Evolutionary conservation across 2,888 invertebrate genomes (phyloP).

Genomic region (Tetrapedia diversipes): DNA sequence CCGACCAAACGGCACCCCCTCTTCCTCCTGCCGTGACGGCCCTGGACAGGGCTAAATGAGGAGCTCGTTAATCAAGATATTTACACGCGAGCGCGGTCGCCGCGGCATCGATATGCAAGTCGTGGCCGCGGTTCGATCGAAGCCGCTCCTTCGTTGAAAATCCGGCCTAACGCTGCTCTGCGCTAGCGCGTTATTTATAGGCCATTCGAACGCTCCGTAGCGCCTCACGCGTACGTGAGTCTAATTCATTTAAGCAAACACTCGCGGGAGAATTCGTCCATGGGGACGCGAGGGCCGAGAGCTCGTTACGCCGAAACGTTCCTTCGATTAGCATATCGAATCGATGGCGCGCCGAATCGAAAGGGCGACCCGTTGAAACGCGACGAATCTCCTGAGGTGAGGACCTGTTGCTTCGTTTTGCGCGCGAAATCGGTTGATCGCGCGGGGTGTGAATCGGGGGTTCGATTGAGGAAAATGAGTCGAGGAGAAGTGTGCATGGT

Average conservation of each 20-base stretch:
- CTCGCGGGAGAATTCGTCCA: conserved; percentile 54
- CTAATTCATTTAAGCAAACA: conserved; percentile 67
- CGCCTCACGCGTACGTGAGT: conserved; percentile 67
- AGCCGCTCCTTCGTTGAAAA: conserved; percentile 73
- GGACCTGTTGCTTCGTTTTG: conserved; percentile 22
- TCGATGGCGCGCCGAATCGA: conserved; percentile 27
- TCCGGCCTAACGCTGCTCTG: conserved; percentile 69
- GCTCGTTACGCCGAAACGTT: conserved; percentile 54
- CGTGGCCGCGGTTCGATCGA: conserved; percentile 69
- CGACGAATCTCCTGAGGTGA: background rate
- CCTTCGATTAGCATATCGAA: conserved; percentile 50
- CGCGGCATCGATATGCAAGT: conserved; percentile 71
- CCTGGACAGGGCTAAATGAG: conserved; percentile 56
- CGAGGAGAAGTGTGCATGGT: too few relatives aligned
- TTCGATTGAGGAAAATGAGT: too few relatives aligned
- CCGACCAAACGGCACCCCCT: conserved; percentile 14
- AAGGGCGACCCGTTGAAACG: conserved; percentile 15
- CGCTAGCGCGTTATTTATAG: conserved; percentile 74
- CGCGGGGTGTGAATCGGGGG: too few relatives aligned
- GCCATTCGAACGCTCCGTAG: conserved; percentile 74
- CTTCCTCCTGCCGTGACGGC: background rate
- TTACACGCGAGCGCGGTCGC: conserved; percentile 75
- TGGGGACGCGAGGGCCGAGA: conserved; percentile 7
- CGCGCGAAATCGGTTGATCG: background rate
- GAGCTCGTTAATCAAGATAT: conserved; percentile 76